Evolutionary conservation across 2,797 vertebrate species (phyloP).

Genomic region (Falco naumanni): DNA sequence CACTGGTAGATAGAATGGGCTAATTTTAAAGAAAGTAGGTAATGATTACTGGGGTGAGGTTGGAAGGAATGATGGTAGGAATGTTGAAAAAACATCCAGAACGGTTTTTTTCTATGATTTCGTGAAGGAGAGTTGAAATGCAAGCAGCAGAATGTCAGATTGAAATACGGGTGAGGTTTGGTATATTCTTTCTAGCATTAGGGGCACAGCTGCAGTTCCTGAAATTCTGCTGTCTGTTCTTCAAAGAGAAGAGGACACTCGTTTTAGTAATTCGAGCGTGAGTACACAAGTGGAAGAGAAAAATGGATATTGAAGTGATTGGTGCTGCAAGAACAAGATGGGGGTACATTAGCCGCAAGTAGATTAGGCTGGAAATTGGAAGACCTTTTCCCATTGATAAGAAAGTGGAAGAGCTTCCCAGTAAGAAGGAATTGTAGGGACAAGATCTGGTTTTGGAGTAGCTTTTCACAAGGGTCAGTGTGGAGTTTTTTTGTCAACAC

Average conservation of each 20-base stretch:
- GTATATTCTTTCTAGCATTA: background rate
- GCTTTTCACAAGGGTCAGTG: background rate
- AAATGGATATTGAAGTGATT: background rate
- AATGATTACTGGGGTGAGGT: background rate
- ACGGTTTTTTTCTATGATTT: background rate
- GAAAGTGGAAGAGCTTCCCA: background rate
- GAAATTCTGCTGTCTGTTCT: background rate
- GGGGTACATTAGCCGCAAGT: background rate
- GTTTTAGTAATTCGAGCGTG: background rate
- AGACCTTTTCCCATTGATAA: background rate
- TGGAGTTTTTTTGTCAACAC: background rate
- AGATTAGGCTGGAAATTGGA: background rate
- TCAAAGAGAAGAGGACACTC: background rate
- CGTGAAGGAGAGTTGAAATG: background rate
- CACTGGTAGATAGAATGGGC: background rate
- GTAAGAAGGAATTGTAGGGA: background rate
- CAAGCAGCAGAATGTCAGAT: background rate
- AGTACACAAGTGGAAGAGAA: background rate
- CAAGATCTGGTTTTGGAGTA: background rate
- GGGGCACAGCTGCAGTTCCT: background rate
- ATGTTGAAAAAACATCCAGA: background rate
- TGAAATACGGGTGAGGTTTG: background rate
- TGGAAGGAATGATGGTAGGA: background rate
- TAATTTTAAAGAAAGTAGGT: background rate
- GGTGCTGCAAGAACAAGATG: background rate